These are phyloP conservation scores for Eutrigla gurnardus DNA, from an alignment of 2,797 vertebrate genomes.

Conservation along the genomic window DNA sequence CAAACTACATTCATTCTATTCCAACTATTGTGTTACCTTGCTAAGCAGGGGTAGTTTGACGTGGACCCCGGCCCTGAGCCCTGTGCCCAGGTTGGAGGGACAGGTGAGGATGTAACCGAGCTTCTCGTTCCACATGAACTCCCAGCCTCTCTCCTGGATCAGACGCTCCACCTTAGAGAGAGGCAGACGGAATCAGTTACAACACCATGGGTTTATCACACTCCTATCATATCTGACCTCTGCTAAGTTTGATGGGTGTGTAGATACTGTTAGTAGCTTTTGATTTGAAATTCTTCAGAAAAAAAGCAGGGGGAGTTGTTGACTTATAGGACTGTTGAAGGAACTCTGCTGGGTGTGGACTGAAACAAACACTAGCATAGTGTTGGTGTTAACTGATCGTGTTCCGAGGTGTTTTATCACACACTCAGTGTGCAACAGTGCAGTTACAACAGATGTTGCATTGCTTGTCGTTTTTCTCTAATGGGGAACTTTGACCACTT, in stretches of 20 bases:
- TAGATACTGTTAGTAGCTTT: background rate
- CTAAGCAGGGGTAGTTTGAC: conserved; percentile 93
- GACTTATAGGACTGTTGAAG: conserved; percentile 1
- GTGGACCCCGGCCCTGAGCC: conserved; percentile 95
- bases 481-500: conserved; percentile 32
- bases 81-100: conserved; percentile 97
- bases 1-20: background rate
- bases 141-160: conserved; percentile 96
- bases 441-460: conserved; percentile 33
- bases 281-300: background rate
- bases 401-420: background rate
- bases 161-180: conserved; percentile 90
- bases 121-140: conserved; percentile 98
- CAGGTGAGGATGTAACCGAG: conserved; percentile 97
- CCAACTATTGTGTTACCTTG: conserved; percentile 86
- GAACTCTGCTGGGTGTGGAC: conserved; percentile 8
- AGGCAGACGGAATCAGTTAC: background rate
- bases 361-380: background rate
- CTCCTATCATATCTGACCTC: background rate
- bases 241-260: background rate
- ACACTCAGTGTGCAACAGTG: background rate
- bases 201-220: background rate
- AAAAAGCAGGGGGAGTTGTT: background rate
- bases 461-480: conserved; percentile 21
- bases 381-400: background rate